Conservation (phyloP, 2,113 vertebrate species). For the Menura novaehollandiae region DNA sequence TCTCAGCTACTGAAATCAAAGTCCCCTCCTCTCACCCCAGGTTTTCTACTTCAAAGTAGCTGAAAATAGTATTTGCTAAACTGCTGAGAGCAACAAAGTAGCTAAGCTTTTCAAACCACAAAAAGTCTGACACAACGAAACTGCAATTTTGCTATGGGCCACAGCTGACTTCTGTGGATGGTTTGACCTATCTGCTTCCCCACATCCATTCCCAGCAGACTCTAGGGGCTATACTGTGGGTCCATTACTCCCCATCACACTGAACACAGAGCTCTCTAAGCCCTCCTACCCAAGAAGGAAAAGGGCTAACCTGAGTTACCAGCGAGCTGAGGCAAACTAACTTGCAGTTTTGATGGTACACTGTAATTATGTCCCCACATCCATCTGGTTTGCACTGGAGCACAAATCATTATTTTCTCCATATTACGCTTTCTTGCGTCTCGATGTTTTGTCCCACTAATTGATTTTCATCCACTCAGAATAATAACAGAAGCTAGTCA, state of each 20-base stretch:
- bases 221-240: background rate
- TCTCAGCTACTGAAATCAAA: background rate
- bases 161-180: background rate
- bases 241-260: background rate
- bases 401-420: background rate
- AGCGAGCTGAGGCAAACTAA: background rate
- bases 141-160: background rate
- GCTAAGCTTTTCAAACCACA: background rate
- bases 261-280: background rate
- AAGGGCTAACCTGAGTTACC: background rate
- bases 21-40: background rate
- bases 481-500: background rate
- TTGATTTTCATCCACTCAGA: background rate
- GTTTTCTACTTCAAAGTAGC: background rate
- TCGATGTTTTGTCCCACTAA: background rate
- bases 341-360: background rate
- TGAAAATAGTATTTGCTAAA: background rate
- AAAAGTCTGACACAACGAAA: background rate
- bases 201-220: background rate
- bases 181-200: background rate
- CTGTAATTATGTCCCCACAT: background rate
- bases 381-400: background rate
- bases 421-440: fast-evolving
- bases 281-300: background rate
- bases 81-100: background rate